phyloP scores from a whole-genome alignment of 2,797 vertebrate species.

The Anas bahamensis region DNA sequence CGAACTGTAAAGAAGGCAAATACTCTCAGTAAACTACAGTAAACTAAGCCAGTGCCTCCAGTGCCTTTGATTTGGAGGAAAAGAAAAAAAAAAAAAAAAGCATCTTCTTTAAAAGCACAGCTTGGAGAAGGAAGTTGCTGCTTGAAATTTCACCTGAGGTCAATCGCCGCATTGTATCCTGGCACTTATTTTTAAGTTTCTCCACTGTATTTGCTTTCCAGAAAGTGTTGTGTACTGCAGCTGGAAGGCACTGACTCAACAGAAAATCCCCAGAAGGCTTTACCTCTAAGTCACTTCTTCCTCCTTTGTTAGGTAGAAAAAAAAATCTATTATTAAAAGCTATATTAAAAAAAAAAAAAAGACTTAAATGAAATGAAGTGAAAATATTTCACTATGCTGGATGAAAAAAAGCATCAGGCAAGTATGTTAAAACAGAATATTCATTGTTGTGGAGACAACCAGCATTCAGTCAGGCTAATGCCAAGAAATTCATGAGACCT shows the following conservation, averaged over 20 bases:
- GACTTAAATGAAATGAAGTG: neutral
- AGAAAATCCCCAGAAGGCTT: neutral
- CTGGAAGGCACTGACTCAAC: constrained; percentile 19
- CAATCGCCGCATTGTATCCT: neutral
- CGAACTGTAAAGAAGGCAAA: neutral
- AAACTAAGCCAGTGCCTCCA: neutral
- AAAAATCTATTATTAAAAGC: neutral
- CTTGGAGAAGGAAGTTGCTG: neutral
- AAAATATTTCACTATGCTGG: neutral
- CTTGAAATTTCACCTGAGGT: neutral
- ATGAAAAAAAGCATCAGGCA: neutral
- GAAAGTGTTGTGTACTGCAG: neutral
- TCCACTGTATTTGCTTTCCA: neutral
- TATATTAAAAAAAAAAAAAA: neutral
- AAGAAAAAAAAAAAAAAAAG: neutral
- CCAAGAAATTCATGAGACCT: neutral
- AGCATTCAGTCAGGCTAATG: neutral
- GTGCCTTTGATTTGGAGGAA: neutral
- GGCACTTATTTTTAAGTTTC: neutral
- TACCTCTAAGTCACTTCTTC: neutral
- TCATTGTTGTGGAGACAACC: neutral
- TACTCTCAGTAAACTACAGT: neutral
- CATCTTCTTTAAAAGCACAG: neutral
- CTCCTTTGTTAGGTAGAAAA: neutral
- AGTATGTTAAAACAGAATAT: neutral